phyloP scores from a whole-genome alignment of 2,797 vertebrate species.

The Pogoniulus pusillus region DNA sequence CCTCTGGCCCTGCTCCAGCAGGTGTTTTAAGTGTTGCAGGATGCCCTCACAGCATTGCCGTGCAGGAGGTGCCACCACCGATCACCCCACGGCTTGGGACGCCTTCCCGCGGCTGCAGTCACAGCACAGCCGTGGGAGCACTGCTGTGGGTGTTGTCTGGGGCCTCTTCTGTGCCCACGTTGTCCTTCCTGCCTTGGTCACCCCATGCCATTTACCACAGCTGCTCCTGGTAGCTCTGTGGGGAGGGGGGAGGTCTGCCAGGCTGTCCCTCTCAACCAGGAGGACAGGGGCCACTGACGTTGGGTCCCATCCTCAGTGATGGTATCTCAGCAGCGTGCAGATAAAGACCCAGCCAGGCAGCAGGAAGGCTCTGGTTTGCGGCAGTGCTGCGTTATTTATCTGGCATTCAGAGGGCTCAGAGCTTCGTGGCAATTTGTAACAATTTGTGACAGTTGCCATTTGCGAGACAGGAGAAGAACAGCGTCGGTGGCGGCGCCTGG shows the following conservation, averaged over 20 bases:
- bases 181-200: not conserved
- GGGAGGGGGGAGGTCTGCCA: not conserved
- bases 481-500: not conserved
- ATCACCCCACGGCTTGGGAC: not conserved
- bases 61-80: not conserved
- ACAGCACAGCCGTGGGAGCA: not conserved
- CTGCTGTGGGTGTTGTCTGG: fast-evolving
- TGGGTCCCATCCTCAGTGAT: not conserved
- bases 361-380: constrained; percentile 56
- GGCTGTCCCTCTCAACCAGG: not conserved
- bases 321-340: constrained; percentile 38
- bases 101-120: not conserved
- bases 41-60: fast-evolving
- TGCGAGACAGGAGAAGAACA: constrained; percentile 27
- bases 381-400: constrained; percentile 50
- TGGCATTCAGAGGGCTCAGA: constrained; percentile 63
- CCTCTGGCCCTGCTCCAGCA: too few species aligned
- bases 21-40: not conserved
- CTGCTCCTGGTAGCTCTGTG: not conserved
- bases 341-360: not conserved
- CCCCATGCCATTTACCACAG: fast-evolving
- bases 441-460: constrained; percentile 47
- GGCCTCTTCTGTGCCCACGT: fast-evolving
- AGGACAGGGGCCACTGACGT: not conserved
- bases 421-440: not conserved